Evolutionary conservation across 2,888 invertebrate genomes (phyloP).

Genomic region (Hirtodrosophila confusa): DNA sequence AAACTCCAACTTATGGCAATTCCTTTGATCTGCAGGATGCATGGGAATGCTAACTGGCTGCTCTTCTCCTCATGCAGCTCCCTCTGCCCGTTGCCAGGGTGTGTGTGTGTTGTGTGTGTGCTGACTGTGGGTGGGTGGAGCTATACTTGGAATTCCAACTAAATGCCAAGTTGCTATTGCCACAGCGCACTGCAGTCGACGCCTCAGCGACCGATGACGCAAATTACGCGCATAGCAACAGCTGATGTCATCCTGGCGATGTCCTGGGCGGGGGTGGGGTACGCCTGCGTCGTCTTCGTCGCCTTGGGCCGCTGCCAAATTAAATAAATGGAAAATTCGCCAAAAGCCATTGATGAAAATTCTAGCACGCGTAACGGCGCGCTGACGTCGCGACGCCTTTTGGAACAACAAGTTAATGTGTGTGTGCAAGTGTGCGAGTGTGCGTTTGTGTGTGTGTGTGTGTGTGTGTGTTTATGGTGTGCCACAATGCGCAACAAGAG

Average conservation of each 20-base stretch:
- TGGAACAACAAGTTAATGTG: slow-evolving; percentile 14
- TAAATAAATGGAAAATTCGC: slow-evolving; percentile 69
- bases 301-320: slow-evolving; percentile 46
- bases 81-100: no score
- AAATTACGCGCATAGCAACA: slow-evolving; percentile 56
- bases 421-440: slow-evolving; percentile 12
- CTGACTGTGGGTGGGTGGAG: neutral
- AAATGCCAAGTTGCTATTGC: slow-evolving; percentile 40
- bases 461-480: slow-evolving; percentile 10
- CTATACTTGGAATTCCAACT: slow-evolving; percentile 23
- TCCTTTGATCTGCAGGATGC: neutral
- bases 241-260: slow-evolving; percentile 47
- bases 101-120: neutral
- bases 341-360: slow-evolving; percentile 66
- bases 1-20: neutral
- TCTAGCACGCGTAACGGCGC: slow-evolving; percentile 54
- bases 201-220: slow-evolving; percentile 56
- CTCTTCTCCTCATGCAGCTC: no score
- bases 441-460: slow-evolving; percentile 1
- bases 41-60: no score
- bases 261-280: no score
- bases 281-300: slow-evolving; percentile 9
- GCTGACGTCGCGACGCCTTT: slow-evolving; percentile 3
- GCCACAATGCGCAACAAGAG: slow-evolving; percentile 35
- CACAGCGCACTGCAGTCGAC: slow-evolving; percentile 6